A percentile compares a stretch with the other conserved stretches of the same genome.
Conservation (phyloP, 2,113 vertebrate genomes). For the Amazona guildingii region DNA sequence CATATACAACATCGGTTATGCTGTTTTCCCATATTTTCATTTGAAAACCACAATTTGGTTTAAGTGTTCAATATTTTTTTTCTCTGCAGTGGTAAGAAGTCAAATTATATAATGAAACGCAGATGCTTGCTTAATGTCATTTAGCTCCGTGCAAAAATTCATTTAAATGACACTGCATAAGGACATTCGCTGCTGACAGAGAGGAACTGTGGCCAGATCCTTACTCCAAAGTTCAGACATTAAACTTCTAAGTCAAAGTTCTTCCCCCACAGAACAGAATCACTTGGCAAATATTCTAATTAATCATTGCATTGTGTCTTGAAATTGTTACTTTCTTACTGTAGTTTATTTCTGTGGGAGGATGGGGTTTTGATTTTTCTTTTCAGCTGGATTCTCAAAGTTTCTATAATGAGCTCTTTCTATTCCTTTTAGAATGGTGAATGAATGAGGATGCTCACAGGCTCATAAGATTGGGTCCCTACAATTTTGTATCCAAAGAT, state of each 20-base stretch:
- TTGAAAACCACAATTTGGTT: not conserved
- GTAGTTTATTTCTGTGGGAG: not conserved
- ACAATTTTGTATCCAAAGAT: not conserved
- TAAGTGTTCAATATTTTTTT: not conserved
- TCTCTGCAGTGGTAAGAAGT: not conserved
- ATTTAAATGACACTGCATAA: not conserved
- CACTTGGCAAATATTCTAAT: not conserved
- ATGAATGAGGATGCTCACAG: not conserved
- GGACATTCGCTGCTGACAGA: not conserved
- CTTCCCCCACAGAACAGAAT: not conserved
- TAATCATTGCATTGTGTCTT: not conserved
- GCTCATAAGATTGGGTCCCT: not conserved
- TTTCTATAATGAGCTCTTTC: not conserved
- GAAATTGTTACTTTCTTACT: not conserved
- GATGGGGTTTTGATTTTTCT: not conserved
- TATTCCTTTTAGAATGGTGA: not conserved
- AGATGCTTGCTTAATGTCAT: not conserved
- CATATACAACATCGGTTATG: rapidly evolving
- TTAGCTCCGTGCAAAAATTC: not conserved
- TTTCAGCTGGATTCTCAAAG: not conserved
- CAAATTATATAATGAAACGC: not conserved
- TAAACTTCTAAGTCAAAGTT: not conserved
- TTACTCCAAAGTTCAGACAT: not conserved
- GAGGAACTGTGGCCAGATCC: not conserved
- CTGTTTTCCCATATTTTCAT: not conserved